phyloP scores from a whole-genome alignment of 2,797 vertebrate genomes.

The Pristis pectinata region DNA sequence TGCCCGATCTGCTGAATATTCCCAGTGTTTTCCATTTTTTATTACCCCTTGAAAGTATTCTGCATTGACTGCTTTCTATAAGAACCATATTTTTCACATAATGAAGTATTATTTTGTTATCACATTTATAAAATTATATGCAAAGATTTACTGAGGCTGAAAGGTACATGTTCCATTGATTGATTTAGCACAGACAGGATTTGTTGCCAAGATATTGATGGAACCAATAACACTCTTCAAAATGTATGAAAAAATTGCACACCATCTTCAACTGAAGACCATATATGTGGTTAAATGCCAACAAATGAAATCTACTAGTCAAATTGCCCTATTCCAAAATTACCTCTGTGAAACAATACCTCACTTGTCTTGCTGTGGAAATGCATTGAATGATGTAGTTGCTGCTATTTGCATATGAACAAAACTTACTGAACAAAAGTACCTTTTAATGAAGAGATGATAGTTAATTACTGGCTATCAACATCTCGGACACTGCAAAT shows the following conservation, averaged over 20 bases:
- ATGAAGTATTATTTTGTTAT: neutral
- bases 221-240: neutral
- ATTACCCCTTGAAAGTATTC: neutral
- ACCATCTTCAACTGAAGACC: neutral
- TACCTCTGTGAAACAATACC: neutral
- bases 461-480: neutral
- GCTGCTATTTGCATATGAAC: neutral
- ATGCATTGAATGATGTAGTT: neutral
- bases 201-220: neutral
- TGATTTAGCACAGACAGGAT: neutral
- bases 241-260: neutral
- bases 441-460: neutral
- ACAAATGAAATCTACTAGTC: neutral
- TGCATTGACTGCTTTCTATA: neutral
- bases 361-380: neutral
- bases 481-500: neutral
- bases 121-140: neutral
- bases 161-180: neutral
- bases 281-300: neutral
- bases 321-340: neutral
- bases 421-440: neutral
- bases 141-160: neutral
- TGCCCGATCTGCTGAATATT: too few relatives aligned
- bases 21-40: too few relatives aligned
- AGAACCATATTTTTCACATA: neutral